Base-by-base conservation (phyloP, 2,797 vertebrate species). In the Rhynchotus rufescens region DNA sequence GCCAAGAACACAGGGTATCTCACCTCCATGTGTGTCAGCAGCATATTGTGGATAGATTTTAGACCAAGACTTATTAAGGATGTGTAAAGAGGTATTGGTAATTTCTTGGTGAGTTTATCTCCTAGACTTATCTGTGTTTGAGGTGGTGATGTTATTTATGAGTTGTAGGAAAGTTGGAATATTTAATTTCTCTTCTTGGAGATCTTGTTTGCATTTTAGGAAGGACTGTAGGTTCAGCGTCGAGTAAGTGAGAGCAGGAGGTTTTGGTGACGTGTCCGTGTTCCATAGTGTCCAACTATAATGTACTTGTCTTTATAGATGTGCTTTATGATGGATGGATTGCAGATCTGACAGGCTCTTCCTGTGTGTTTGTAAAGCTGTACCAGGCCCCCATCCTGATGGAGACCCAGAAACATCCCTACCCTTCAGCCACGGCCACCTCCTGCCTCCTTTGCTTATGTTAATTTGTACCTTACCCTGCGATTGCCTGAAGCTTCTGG, bases 61-160 rank as follows among this genome's bases (percentile, higher is more conserved):
- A 93, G 89, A 89, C 68, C 80, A 80, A 81, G 89, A 74, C 89
- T 89, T 96, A 88, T 90, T 94, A 86, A 94, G 92, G 80, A 92
- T 42, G 25, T 56, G 42, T 88, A 89, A 95, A 81, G 80, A 84
- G 38, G 68, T 93, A 87, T 96, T 54, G 0, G 88, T 89, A 90
- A 67, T 72, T 80, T 85, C 65, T 92, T 89, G 60, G 79, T 93
- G 88, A 40, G 71, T 83, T 93, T 86, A 64, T 79, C 93, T 95
- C 77, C 49, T 59, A 84, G 61, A 60, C 80, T 61, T 59, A 82
- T n/a, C 88, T 90, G 36, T n/a, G n/a, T 84, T 83, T 90, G 84
- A 77, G 64, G 38, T 13, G 11, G 36, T 73, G 77, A 79, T 61
- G 51, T 90, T 83, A 84, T 66, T 85, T 77, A 57, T 86, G 57